Evolutionary conservation across 1,140 invertebrate genomes (phyloP).

Genomic region (Diorhabda sublineata): DNA sequence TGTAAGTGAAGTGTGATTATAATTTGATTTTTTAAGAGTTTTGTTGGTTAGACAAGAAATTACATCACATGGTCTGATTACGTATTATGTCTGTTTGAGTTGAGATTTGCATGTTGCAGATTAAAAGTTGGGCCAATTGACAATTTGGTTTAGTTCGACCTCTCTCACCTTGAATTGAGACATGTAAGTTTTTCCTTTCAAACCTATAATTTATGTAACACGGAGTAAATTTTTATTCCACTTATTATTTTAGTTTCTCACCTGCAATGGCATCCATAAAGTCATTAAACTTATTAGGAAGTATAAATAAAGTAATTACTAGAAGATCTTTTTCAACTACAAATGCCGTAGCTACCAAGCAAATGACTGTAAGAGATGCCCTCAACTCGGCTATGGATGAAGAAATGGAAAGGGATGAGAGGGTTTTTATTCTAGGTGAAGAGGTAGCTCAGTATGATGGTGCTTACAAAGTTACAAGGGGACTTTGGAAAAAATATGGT

Average conservation of each 20-base stretch:
- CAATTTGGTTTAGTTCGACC: conserved; percentile 11
- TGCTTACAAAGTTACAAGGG: conserved; percentile 92
- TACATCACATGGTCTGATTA: not conserved
- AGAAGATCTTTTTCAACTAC: conserved; percentile 55
- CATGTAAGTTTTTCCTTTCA: conserved; percentile 8
- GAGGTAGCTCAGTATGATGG: conserved; percentile 99
- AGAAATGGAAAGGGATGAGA: conserved; percentile 92
- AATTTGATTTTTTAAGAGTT: not conserved
- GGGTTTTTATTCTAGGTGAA: conserved; percentile 89
- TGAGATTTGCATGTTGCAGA: not conserved
- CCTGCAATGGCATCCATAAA: conserved; percentile 14
- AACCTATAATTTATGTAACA: not conserved
- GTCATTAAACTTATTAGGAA: conserved; percentile 10
- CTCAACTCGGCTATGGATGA: conserved; percentile 95
- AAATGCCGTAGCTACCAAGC: conserved; percentile 55
- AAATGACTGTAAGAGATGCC: conserved; percentile 94
- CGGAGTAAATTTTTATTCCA: not conserved
- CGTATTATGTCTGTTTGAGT: not conserved
- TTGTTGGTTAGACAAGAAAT: not conserved
- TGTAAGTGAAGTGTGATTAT: too few species aligned
- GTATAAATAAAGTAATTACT: conserved; percentile 22
- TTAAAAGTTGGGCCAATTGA: not conserved
- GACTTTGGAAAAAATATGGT: conserved; percentile 98
- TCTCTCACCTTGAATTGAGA: conserved; percentile 18
- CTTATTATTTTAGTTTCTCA: conserved; percentile 3